These are phyloP conservation scores for Formica selysi DNA, from an alignment of 1,140 invertebrate genomes.

Conservation along the genomic window DNA sequence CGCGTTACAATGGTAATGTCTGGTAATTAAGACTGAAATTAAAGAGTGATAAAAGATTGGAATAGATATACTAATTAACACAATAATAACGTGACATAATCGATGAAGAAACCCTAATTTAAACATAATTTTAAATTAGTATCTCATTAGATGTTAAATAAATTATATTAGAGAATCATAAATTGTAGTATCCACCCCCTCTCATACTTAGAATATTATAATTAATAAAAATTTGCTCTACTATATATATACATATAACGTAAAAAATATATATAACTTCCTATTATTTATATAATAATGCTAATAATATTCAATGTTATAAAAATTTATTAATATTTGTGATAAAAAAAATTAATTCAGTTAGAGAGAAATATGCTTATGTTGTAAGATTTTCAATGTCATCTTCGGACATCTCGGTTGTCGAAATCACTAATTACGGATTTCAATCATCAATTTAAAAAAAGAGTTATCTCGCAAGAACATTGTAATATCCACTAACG, in stretches of 20 bases:
- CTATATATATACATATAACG: not conserved
- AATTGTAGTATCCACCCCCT: too few relatives aligned
- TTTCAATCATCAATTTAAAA: not conserved
- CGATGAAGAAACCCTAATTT: not conserved
- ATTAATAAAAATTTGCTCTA: not conserved
- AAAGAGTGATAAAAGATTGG: not conserved
- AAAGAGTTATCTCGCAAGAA: not conserved
- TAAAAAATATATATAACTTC: not conserved
- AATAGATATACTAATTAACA: not conserved
- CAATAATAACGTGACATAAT: not conserved
- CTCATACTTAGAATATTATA: too few relatives aligned
- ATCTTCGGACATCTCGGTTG: not conserved
- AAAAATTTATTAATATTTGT: not conserved
- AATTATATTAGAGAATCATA: not conserved
- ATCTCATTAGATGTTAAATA: not conserved
- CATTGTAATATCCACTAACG: not conserved
- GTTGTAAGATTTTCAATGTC: not conserved
- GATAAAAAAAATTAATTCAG: not conserved
- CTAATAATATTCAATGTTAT: not conserved
- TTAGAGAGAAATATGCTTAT: not conserved
- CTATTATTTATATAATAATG: too few relatives aligned
- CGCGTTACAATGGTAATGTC: not conserved
- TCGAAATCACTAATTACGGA: not conserved
- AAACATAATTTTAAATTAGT: not conserved
- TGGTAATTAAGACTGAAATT: not conserved